Conservation (phyloP, 2,888 invertebrate species). For the Cotesia congregata region DNA sequence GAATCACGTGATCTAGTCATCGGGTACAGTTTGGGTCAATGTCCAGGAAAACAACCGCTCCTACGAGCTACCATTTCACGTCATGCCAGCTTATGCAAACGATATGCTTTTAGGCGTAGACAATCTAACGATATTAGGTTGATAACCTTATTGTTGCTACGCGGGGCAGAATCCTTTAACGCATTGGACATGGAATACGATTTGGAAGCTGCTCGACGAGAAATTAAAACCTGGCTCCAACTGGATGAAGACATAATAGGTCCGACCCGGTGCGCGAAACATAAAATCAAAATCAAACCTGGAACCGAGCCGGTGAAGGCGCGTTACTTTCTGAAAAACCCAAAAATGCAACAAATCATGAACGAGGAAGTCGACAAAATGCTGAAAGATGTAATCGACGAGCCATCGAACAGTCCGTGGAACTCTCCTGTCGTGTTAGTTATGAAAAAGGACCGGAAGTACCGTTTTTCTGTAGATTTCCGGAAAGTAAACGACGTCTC, state of each 20-base stretch:
- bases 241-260: background rate
- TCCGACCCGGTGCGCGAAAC: constrained; percentile 13
- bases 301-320: constrained; percentile 36
- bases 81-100: background rate
- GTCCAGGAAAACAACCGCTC: background rate
- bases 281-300: constrained; percentile 30
- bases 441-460: constrained; percentile 52
- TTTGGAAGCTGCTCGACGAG: too few relatives aligned
- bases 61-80: background rate
- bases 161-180: background rate
- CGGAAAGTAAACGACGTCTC: constrained; percentile 53
- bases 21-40: background rate
- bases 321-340: constrained; percentile 21
- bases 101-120: constrained; percentile 6
- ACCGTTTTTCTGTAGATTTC: constrained; percentile 52
- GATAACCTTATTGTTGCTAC: background rate
- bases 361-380: constrained; percentile 56
- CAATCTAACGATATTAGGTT: background rate
- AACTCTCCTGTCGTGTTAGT: constrained; percentile 55
- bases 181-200: background rate
- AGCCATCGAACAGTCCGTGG: constrained; percentile 54
- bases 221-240: too few relatives aligned
- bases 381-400: constrained; percentile 54
- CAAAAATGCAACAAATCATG: constrained; percentile 29
- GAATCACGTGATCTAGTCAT: background rate